Evolutionary conservation across 2,797 vertebrate genomes (phyloP), one percentile per base, ranked within the genome.

Genomic region (Masticophis lateralis): DNA sequence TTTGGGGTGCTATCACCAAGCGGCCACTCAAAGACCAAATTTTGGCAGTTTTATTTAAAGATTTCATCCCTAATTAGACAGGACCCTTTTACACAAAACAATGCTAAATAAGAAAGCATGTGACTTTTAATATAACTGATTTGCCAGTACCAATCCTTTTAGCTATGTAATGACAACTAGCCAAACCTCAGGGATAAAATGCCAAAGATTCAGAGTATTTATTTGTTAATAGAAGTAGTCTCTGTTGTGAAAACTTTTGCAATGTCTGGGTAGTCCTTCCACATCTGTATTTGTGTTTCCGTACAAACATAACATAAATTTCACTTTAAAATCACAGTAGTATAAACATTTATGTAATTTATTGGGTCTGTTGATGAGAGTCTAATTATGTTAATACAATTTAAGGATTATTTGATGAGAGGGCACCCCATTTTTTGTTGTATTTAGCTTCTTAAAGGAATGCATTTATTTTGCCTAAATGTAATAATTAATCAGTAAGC

Each of bases 11-110:
- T 47, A 47, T 83, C 74, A 43, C 37, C 37, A 83, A 47, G 9
- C 74, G 47, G 20, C 74, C 37, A 47, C 74, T 83, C 37, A 83
- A 43, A 83, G 74, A 47, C 16, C 74, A 83, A 10, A 47, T 47
- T 83, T 47, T 79, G 74, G 37, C 74, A 22, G 18, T 79, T 79
- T 43, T 79, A 43, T 94, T 95, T 93, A 92, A 79, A 88, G 32
- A 61, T 94, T 95, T 89, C 57, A 87, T 93, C 89, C 92, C 55
- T 94, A 93, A 43, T 90, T 93, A 57, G 94, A 90, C 83, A 95
- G 93, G 91, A n/a, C 86, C 93, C 94, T 91, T 88, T 20, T 95
- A 51, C 91, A 90, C 86, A 95, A n/a, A 79, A 69, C 93, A 69
- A 93, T 92, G 87, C 55, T 61, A 93, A 2, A 20, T 61, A 94